Conservation (phyloP, 2,113 vertebrate species). For the Argyrosomus japonicus region DNA sequence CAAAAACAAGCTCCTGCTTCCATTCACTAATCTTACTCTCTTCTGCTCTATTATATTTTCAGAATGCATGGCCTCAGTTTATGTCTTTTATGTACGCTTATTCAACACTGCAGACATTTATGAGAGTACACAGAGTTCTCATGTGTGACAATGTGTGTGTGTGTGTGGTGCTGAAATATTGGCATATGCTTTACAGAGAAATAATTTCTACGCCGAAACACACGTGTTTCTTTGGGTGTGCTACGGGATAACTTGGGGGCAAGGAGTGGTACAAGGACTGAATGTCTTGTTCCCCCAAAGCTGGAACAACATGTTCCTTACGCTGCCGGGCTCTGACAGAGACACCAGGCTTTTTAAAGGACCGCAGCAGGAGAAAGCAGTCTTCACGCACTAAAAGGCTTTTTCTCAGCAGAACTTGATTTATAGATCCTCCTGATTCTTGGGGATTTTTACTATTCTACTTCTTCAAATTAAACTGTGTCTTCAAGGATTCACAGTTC, state of each 20-base stretch:
- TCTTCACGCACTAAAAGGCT: constrained; percentile 9
- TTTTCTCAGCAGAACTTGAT: constrained; percentile 28
- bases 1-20: constrained; percentile 43
- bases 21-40: constrained; percentile 9
- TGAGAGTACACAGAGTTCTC: constrained; percentile 7
- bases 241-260: background rate
- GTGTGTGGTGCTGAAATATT: background rate
- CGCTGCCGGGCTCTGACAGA: constrained; percentile 11
- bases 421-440: background rate
- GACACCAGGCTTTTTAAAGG: constrained; percentile 20
- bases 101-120: constrained; percentile 13
- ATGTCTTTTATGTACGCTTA: background rate
- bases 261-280: constrained; percentile 9
- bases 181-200: background rate
- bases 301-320: constrained; percentile 47
- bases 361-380: constrained; percentile 9
- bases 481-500: constrained; percentile 23
- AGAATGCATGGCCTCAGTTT: constrained; percentile 55
- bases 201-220: background rate
- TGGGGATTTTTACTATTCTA: constrained; percentile 13
- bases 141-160: background rate
- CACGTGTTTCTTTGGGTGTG: background rate
- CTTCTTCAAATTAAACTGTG: constrained; percentile 31
- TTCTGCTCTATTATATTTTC: constrained; percentile 43
- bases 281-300: constrained; percentile 44